These are phyloP conservation scores for Trialeurodes vaporariorum DNA, from an alignment of 1,140 invertebrate species.

Conservation along the genomic window DNA sequence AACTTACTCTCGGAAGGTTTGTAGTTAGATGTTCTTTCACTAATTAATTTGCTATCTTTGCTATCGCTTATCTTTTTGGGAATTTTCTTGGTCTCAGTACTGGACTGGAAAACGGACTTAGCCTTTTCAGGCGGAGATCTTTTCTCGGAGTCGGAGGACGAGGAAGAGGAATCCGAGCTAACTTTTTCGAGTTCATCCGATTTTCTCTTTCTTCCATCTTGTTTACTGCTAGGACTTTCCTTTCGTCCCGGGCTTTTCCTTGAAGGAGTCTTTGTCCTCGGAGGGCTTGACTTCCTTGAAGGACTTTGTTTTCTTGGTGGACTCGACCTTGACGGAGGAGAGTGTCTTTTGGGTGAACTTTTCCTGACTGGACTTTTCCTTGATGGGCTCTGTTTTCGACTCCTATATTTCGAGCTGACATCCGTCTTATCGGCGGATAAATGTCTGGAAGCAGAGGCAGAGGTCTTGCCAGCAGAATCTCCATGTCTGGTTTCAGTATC, in stretches of 20 bases:
- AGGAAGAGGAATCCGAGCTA: neutral
- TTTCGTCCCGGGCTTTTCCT: conserved; percentile 13
- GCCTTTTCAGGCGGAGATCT: conserved; percentile 33
- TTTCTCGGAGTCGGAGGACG: conserved; percentile 32
- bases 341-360: conserved; percentile 10
- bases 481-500: conserved; percentile 45
- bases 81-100: conserved; percentile 52
- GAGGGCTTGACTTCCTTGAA: conserved; percentile 14
- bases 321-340: neutral
- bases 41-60: neutral
- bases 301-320: conserved; percentile 17
- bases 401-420: conserved; percentile 35
- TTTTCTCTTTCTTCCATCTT: conserved; percentile 30
- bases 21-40: neutral
- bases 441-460: conserved; percentile 19
- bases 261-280: neutral
- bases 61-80: conserved; percentile 41
- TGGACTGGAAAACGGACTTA: conserved; percentile 43
- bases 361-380: conserved; percentile 21
- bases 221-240: neutral
- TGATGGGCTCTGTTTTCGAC: conserved; percentile 17
- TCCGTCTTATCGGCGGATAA: conserved; percentile 16
- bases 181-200: conserved; percentile 21
- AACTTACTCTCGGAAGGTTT: conserved; percentile 21
- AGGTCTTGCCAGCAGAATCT: conserved; percentile 43